phyloP scores from a whole-genome alignment of 2,797 vertebrate species.

The Urocyon cinereoargenteus region DNA sequence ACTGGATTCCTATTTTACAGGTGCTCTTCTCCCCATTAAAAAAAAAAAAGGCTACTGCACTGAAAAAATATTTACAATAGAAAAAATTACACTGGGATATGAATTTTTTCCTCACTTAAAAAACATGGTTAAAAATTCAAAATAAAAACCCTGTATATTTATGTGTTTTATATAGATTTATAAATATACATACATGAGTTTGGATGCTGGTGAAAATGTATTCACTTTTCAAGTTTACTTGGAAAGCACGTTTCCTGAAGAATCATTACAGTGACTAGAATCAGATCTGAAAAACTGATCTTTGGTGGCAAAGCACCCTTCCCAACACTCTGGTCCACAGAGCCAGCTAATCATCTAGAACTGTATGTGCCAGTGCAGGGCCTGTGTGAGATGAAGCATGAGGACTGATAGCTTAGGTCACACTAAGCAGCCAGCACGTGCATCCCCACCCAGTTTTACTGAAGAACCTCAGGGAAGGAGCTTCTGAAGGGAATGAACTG shows the following conservation, averaged over 20 bases:
- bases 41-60: background rate
- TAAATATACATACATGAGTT: background rate
- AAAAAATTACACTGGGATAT: background rate
- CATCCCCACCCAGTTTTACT: rapidly evolving
- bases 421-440: rapidly evolving
- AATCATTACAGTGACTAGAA: background rate
- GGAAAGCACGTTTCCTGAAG: background rate
- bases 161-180: background rate
- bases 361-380: rapidly evolving
- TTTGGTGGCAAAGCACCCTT: background rate
- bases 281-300: background rate
- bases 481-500: background rate
- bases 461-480: background rate
- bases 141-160: background rate
- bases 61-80: background rate
- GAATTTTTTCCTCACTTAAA: conserved; percentile 7
- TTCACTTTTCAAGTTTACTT: background rate
- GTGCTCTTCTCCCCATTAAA: background rate
- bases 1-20: background rate
- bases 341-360: background rate
- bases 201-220: background rate
- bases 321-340: background rate
- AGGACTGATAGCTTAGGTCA: rapidly evolving
- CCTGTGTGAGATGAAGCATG: background rate
- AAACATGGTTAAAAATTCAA: background rate